Evolutionary conservation across 2,797 vertebrate genomes (phyloP).

Genomic region (Arctocebus calabarensis): DNA sequence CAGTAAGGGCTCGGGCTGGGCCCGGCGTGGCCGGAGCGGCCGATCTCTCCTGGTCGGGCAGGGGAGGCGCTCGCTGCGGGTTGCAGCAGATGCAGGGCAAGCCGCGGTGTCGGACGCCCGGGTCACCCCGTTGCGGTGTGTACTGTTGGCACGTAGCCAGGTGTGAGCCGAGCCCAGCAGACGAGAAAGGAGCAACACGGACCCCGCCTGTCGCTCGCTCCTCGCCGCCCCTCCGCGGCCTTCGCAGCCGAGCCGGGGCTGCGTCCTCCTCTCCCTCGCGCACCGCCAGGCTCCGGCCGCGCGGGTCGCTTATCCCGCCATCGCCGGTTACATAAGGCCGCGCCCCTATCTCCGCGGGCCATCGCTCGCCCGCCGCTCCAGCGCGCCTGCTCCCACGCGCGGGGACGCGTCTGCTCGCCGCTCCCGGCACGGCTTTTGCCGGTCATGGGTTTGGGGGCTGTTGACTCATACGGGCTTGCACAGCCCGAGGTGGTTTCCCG

Average conservation of each 20-base stretch:
- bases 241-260: background rate
- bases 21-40: no score
- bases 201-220: background rate
- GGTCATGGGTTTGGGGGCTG: background rate
- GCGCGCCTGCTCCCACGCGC: conserved; percentile 63
- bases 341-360: conserved; percentile 62
- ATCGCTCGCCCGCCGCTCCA: conserved; percentile 9
- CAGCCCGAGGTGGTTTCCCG: background rate
- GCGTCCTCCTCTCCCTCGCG: background rate
- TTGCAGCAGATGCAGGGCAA: background rate
- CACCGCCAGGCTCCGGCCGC: background rate
- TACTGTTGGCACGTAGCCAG: no score
- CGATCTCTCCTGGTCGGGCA: no score
- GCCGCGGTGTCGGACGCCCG: accelerated
- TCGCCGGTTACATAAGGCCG: conserved; percentile 63
- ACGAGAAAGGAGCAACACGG: background rate
- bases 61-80: no score
- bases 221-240: background rate
- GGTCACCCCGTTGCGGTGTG: background rate
- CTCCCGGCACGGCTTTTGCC: background rate
- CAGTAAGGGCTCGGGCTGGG: no score
- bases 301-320: conserved; percentile 57
- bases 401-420: background rate
- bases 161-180: no score
- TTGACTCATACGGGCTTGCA: conserved; percentile 35